Evolutionary conservation across 2,113 vertebrate genomes (phyloP), one percentile per base, ranked within the genome.

Genomic region (Rhinolophus sinicus): DNA sequence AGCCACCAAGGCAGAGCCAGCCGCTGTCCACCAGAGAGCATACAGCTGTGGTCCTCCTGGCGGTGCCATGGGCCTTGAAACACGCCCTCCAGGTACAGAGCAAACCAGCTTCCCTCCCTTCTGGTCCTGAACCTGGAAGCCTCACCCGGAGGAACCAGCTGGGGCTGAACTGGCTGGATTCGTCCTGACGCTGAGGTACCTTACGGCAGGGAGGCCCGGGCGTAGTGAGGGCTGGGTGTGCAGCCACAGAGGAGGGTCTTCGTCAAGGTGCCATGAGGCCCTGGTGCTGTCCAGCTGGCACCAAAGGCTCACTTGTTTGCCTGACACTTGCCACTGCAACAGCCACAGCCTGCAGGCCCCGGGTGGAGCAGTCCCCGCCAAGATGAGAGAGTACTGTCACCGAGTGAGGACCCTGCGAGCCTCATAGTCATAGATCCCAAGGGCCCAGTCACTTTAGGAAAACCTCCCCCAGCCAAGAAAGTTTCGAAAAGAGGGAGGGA

Each of bases 21-120:
- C n/a, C 64, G 78, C 96, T 30, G 86, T 65, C 70, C 64, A 77
- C 80, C 88, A 60, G 64, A n/a, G 95, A 96, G 69, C 92, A 83
- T 10, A 33, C 40, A 97, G 96, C 70, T 73, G 64, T n/a, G 13
- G 21, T 87, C 97, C 95, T 91, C 10, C 64, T 0, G 15, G 83
- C 14, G 65, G 64, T 12, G 50, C 91, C 12, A 6, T 0, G 0
- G 52, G 69, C 54, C 85, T 72, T 97, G 33, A 81, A 35, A 81
- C 13, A 77, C 12, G 58, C 75, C 88, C 52, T 95, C 90, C 1
- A 56, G 86, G 60, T 3, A 64, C 13, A 73, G 26, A 60, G 30
- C 3, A 69, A 92, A 60, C 35, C 47, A 82, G 87, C 93, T 82
- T 72, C 83, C 67, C 80, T 2, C 0, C 16, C 60, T 93, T 82